Conservation (phyloP, 2,113 vertebrate genomes). For the Lampris incognitus region DNA sequence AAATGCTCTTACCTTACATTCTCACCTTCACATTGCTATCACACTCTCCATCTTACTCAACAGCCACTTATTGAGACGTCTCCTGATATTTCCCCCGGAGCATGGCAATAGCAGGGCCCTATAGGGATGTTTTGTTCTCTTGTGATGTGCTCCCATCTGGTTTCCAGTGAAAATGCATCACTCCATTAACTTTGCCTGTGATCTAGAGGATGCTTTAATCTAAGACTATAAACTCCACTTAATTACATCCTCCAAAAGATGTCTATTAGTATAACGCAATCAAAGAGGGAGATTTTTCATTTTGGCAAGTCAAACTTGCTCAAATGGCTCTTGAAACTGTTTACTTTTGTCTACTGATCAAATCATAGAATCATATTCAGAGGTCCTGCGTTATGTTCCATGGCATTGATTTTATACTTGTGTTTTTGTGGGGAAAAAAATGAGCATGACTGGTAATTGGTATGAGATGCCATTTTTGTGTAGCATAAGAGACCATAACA, state of each 20-base stretch:
- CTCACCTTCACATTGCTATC: neutral
- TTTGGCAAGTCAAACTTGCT: conserved; percentile 71
- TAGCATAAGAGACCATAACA: conserved; percentile 53
- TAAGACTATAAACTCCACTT: conserved; percentile 85
- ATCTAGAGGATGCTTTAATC: conserved; percentile 86
- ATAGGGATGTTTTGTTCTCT: conserved; percentile 68
- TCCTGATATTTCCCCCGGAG: conserved; percentile 31
- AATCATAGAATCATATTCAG: conserved; percentile 53
- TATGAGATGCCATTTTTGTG: conserved; percentile 34
- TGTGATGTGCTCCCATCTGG: conserved; percentile 83
- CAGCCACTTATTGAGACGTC: conserved; percentile 43
- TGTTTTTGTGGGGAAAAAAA: conserved; percentile 42
- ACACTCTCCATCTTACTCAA: conserved; percentile 35
- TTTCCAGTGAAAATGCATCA: conserved; percentile 83
- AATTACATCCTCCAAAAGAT: conserved; percentile 83
- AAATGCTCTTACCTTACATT: neutral
- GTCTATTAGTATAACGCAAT: conserved; percentile 81
- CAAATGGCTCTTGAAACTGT: conserved; percentile 66
- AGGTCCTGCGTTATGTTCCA: conserved; percentile 31
- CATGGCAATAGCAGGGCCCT: conserved; percentile 36
- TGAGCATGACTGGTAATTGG: conserved; percentile 41
- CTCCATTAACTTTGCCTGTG: conserved; percentile 84
- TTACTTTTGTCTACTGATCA: conserved; percentile 64
- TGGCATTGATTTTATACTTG: conserved; percentile 33
- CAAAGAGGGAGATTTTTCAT: conserved; percentile 74